Conservation (phyloP, 2,113 vertebrate species). For the Suricata suricatta region DNA sequence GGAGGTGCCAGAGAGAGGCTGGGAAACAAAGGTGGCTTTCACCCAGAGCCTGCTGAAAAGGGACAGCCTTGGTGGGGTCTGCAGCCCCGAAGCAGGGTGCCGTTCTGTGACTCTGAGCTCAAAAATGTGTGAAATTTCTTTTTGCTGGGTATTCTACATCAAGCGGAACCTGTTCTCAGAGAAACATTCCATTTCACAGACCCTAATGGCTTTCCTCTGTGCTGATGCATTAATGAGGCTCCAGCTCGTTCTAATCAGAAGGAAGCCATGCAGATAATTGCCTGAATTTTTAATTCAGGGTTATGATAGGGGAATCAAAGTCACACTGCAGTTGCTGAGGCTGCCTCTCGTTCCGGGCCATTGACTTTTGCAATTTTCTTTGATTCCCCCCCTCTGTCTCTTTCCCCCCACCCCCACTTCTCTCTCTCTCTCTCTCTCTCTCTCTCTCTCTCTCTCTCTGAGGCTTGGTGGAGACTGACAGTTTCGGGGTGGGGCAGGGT, state of each 20-base stretch:
- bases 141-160: conserved; percentile 83
- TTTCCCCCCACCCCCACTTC: conserved; percentile 36
- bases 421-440: background rate
- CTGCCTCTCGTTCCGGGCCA: conserved; percentile 85
- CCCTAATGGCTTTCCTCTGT: conserved; percentile 92
- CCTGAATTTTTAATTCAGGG: conserved; percentile 94
- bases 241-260: conserved; percentile 90
- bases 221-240: conserved; percentile 95
- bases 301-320: conserved; percentile 90
- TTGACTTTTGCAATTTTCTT: conserved; percentile 87
- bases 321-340: conserved; percentile 87
- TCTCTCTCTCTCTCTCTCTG: background rate
- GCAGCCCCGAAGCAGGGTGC: conserved; percentile 74
- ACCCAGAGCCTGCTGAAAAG: conserved; percentile 57
- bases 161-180: conserved; percentile 91
- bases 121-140: conserved; percentile 87
- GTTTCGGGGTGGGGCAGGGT: conserved; percentile 26
- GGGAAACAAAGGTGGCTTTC: conserved; percentile 82
- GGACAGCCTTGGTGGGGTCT: background rate
- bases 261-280: conserved; percentile 99
- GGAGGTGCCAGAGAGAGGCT: background rate
- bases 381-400: conserved; percentile 78
- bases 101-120: conserved; percentile 79
- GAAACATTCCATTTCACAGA: conserved; percentile 90
- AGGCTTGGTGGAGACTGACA: conserved; percentile 44